Conservation (phyloP, 1,140 invertebrate species). For the Sarcophaga bullata region DNA sequence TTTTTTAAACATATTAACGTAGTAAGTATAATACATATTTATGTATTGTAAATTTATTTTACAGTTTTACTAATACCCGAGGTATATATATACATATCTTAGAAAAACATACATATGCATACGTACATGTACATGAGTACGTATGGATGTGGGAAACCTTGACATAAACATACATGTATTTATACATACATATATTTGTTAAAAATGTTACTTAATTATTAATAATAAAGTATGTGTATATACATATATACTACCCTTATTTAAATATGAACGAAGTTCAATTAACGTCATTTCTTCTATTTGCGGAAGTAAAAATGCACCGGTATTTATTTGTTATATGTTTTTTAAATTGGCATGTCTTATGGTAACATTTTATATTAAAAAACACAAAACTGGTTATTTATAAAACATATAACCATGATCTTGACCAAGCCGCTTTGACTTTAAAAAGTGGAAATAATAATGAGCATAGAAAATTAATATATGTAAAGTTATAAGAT, state of each 20-base stretch:
- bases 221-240: too few relatives aligned
- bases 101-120: not conserved
- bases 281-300: not conserved
- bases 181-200: not conserved
- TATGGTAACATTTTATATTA: not conserved
- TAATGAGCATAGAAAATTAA: too few relatives aligned
- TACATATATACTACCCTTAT: not conserved
- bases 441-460: not conserved
- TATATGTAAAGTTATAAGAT: too few relatives aligned
- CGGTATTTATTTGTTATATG: not conserved
- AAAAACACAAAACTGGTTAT: not conserved
- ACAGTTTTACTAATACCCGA: too few relatives aligned
- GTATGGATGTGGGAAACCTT: not conserved
- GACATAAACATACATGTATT: not conserved
- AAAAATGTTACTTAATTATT: not conserved
- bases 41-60: too few relatives aligned
- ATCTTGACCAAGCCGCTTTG: conserved; percentile 21
- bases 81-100: too few relatives aligned
- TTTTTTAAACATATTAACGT: too few relatives aligned
- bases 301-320: conserved; percentile 9
- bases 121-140: not conserved
- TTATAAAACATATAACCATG: not conserved
- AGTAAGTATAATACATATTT: too few relatives aligned
- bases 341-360: not conserved
- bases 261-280: not conserved